A percentile compares a stretch with the other conserved stretches of the same genome.
Conservation (phyloP, 2,888 invertebrate genomes). For the Agonum fuliginosum region DNA sequence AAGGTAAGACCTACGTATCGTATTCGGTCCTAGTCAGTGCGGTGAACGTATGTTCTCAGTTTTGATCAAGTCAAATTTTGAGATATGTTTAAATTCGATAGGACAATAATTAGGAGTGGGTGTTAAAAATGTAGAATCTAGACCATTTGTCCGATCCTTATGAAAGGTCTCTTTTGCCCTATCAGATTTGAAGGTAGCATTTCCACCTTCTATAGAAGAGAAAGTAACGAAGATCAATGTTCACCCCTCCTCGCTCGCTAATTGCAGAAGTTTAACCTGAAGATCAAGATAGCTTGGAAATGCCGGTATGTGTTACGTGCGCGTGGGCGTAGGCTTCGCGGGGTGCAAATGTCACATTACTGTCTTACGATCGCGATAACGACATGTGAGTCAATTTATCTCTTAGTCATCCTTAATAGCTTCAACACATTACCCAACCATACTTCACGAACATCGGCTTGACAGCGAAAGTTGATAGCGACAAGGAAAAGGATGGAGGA, state of each 20-base stretch:
- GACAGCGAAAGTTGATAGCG: no score
- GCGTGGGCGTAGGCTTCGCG: neutral
- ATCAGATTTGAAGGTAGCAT: no score
- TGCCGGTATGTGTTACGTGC: constrained; percentile 23
- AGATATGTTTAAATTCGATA: no score
- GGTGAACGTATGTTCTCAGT: no score
- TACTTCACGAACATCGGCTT: neutral
- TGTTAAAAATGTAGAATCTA: no score
- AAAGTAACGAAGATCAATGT: neutral
- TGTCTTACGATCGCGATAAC: constrained; percentile 58
- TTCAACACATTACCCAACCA: constrained; percentile 52
- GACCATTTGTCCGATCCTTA: no score
- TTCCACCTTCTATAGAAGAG: neutral
- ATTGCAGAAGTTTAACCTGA: constrained; percentile 32
- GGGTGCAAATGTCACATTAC: constrained; percentile 56
- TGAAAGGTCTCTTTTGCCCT: no score
- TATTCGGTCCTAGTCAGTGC: no score
- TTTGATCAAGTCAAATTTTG: no score
- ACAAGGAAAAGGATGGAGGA: neutral
- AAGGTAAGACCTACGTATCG: no score
- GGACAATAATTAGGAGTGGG: no score
- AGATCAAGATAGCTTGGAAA: constrained; percentile 24
- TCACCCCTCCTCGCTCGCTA: no score
- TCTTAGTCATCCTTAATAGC: constrained; percentile 59
- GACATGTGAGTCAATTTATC: constrained; percentile 59